A percentile compares a stretch with the other conserved stretches of the same genome.
phyloP scores from a whole-genome alignment of 2,888 invertebrate genomes.

The Drosophila neotestacea region DNA sequence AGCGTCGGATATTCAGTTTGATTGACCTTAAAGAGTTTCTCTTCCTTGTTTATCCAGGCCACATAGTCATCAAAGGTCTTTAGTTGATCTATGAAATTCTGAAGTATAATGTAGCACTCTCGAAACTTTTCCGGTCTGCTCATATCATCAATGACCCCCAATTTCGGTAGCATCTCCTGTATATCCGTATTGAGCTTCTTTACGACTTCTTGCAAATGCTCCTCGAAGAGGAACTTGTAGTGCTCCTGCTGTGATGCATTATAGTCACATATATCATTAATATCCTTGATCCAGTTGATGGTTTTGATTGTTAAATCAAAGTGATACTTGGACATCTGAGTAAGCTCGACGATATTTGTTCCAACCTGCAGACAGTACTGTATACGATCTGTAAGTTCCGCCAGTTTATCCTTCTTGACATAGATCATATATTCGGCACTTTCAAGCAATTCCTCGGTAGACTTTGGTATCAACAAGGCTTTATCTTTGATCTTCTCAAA shows the following conservation, averaged over 20 bases:
- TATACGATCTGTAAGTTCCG: slow-evolving; percentile 90
- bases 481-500: slow-evolving; percentile 90
- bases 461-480: slow-evolving; percentile 90
- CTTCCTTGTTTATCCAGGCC: slow-evolving; percentile 95
- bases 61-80: slow-evolving; percentile 91
- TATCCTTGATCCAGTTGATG: slow-evolving; percentile 92
- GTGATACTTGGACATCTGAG: slow-evolving; percentile 90
- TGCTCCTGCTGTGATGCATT: slow-evolving; percentile 92
- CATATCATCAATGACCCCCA: slow-evolving; percentile 93
- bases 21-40: slow-evolving; percentile 92
- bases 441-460: slow-evolving; percentile 92
- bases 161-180: slow-evolving; percentile 89
- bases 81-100: slow-evolving; percentile 91
- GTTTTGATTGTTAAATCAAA: slow-evolving; percentile 92
- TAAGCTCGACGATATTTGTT: slow-evolving; percentile 91
- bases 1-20: slow-evolving; percentile 91
- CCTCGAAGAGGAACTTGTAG: slow-evolving; percentile 94
- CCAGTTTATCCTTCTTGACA: slow-evolving; percentile 90
- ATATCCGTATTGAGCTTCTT: slow-evolving; percentile 90
- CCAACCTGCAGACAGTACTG: slow-evolving; percentile 88
- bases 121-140: slow-evolving; percentile 91
- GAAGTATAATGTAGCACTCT: slow-evolving; percentile 92
- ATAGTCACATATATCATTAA: slow-evolving; percentile 92
- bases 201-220: slow-evolving; percentile 89
- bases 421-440: slow-evolving; percentile 92